Percentiles rank a stretch among this genome's conserved stretches.
These are phyloP conservation scores for Saturnia pavonia DNA, from an alignment of 2,888 invertebrate genomes.

Conservation along the genomic window DNA sequence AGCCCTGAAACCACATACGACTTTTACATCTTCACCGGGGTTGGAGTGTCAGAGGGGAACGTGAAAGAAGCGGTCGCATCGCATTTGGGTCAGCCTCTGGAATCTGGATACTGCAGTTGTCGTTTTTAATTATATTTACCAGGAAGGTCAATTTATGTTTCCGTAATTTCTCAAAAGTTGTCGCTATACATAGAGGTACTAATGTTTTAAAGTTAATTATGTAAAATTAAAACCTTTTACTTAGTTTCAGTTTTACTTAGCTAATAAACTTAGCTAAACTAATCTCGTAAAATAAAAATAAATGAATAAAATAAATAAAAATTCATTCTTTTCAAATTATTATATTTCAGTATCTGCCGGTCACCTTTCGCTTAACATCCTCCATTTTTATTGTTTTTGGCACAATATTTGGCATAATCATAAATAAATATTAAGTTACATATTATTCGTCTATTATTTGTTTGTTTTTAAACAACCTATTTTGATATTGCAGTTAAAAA, in stretches of 20 bases:
- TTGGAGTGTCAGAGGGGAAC: too few species aligned
- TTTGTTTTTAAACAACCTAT: conserved; percentile 2
- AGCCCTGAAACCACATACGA: too few species aligned
- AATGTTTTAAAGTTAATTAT: too few species aligned
- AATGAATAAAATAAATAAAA: not conserved
- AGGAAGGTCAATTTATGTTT: too few species aligned
- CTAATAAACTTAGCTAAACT: not conserved
- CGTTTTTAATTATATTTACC: too few species aligned
- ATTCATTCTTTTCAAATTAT: conserved; percentile 33
- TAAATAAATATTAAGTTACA: conserved; percentile 34
- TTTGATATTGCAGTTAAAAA: not conserved
- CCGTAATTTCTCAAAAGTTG: too few species aligned
- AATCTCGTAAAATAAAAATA: not conserved
- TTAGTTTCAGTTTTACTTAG: not conserved
- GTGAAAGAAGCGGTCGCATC: too few species aligned
- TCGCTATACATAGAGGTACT: too few species aligned
- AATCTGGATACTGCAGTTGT: too few species aligned
- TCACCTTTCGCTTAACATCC: conserved; percentile 45
- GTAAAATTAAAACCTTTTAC: too few species aligned
- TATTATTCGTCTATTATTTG: not conserved
- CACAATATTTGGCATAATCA: conserved; percentile 68
- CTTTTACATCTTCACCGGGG: too few species aligned
- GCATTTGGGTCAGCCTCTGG: too few species aligned
- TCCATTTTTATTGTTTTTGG: conserved; percentile 57
- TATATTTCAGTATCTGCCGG: conserved; percentile 61